These are phyloP conservation scores for Cremastinae sp. DNA, from an alignment of 2,888 invertebrate species.

Conservation along the genomic window DNA sequence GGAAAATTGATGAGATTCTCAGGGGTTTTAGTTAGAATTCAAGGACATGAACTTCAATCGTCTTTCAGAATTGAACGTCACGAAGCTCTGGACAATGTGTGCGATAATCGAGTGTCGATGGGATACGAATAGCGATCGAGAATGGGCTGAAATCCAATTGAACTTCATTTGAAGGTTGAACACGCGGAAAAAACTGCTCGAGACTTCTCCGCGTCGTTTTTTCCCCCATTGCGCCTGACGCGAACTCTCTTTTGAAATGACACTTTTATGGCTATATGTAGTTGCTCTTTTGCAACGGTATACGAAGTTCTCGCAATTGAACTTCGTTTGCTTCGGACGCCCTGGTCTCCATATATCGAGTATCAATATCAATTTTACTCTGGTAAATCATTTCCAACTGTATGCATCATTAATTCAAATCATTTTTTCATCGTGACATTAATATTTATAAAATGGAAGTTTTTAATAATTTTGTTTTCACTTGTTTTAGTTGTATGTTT, in stretches of 20 bases:
- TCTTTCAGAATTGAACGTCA: background rate
- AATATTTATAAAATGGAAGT: no score
- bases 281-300: background rate
- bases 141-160: conserved; percentile 47
- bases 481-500: no score
- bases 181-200: conserved; percentile 7
- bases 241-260: background rate
- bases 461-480: no score
- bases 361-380: no score
- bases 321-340: conserved; percentile 43
- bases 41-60: background rate
- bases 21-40: background rate
- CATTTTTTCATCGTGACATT: no score
- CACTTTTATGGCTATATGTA: no score
- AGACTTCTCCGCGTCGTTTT: conserved; percentile 5
- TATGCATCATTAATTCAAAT: no score
- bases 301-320: conserved; percentile 52
- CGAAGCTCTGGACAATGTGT: background rate
- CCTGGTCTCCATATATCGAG: no score
- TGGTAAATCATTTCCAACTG: no score
- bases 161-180: conserved; percentile 43
- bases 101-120: conserved; percentile 28
- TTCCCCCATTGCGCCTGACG: no score
- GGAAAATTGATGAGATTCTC: no score
- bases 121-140: background rate